phyloP scores from a whole-genome alignment of 2,797 vertebrate species.

The Propithecus deckenii region DNA sequence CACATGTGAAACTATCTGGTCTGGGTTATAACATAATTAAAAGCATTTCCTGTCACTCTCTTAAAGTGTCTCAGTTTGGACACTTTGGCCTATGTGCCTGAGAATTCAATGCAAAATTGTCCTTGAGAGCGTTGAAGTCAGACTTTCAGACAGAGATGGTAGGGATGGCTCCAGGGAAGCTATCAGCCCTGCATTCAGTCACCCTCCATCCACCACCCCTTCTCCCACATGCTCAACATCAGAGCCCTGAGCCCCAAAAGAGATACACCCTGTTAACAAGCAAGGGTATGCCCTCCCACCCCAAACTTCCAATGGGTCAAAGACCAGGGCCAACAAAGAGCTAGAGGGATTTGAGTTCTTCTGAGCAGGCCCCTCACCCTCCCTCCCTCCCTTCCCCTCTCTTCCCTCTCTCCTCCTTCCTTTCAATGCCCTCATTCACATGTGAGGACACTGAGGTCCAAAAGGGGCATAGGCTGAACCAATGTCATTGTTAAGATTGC shows the following conservation, averaged over 20 bases:
- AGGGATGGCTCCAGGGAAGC: not conserved
- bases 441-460: not conserved
- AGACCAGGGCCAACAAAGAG: not conserved
- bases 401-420: not conserved
- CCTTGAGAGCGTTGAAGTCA: not conserved
- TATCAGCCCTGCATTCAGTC: not conserved
- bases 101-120: not conserved
- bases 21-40: not conserved
- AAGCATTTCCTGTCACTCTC: not conserved
- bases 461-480: not conserved
- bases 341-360: not conserved
- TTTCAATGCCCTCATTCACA: not conserved
- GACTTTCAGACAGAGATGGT: not conserved
- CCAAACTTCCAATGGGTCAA: not conserved
- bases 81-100: not conserved
- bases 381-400: too few relatives aligned
- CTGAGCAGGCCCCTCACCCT: not conserved
- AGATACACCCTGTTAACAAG: not conserved
- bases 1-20: too few relatives aligned
- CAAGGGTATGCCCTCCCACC: not conserved
- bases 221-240: not conserved
- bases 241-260: not conserved
- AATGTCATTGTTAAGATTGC: not conserved
- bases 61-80: not conserved
- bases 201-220: not conserved